Evolutionary conservation across 2,888 invertebrate genomes (phyloP), one percentile per base, ranked within the genome.

Genomic region (Sepioteuthis lessoniana): DNA sequence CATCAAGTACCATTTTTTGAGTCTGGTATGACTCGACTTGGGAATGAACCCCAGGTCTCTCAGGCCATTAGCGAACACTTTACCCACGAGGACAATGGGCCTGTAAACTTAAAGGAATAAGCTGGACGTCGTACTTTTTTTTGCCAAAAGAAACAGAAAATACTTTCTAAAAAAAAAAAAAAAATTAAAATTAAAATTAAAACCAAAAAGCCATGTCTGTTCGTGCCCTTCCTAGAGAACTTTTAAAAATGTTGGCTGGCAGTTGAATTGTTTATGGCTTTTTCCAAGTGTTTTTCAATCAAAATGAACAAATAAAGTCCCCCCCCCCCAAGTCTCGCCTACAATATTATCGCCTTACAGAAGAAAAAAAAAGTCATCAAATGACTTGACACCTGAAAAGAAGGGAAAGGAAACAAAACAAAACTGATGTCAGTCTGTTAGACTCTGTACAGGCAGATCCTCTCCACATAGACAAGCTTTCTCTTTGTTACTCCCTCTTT

Each of bases 311-410:
- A 76, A 76, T 76, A 76, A 76, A n/a, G 0, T 25, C 13, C 19
- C 4, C 19, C 10, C 5, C 31, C 7, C 76, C 35, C 16, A 76
- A n/a, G n/a, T 13, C 16, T 35, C 35, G n/a, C n/a, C n/a, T 76
- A n/a, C 76, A 76, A 76, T 8, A 60, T 60, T 76, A 76, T 76
- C 76, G 10, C 76, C 35, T 76, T n/a, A 76, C 76, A 76, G 76
- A 25, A n/a, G 10, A 35, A 35, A 4, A 76, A 35, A n/a, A 76
- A 13, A n/a, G 76, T 35, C 76, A 13, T 76, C 76, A 76, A 76
- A n/a, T 76, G n/a, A 35, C 35, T 76, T 76, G 76, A 76, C 76
- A 76, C 76, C 76, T 76, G 76, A 76, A 76, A 76, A 76, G 76
- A n/a, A 76, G n/a, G 16, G 76, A 16, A 19, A 76, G n/a, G n/a